Evolutionary conservation across 2,797 vertebrate genomes (phyloP).

Genomic region (Phataginus tetradactyla): DNA sequence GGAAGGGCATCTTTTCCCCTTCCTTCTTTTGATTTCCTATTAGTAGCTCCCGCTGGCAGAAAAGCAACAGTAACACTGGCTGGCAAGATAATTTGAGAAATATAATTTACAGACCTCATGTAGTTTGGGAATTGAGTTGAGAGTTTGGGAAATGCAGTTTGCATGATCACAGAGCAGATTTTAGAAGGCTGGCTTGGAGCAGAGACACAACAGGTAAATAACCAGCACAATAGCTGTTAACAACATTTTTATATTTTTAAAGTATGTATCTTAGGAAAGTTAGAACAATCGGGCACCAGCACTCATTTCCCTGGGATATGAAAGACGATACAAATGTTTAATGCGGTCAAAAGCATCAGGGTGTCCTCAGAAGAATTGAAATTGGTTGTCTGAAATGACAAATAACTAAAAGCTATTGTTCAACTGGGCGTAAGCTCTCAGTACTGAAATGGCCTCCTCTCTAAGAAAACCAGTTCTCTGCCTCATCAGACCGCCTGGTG

Average conservation of each 20-base stretch:
- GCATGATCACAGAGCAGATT: not conserved
- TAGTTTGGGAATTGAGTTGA: not conserved
- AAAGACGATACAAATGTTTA: not conserved
- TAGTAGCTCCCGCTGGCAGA: not conserved
- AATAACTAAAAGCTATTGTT: not conserved
- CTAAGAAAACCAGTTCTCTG: not conserved
- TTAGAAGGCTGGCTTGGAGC: not conserved
- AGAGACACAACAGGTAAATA: not conserved
- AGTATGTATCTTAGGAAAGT: not conserved
- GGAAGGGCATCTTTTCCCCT: not conserved
- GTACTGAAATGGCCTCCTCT: not conserved
- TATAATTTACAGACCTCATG: not conserved
- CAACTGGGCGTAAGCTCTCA: not conserved
- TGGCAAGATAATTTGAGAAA: not conserved
- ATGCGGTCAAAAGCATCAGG: not conserved
- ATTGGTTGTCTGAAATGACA: not conserved
- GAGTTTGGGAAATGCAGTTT: not conserved
- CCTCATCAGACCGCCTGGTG: not conserved
- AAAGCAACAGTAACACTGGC: not conserved
- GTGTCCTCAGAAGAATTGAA: not conserved
- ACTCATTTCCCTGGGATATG: not conserved
- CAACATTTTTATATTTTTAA: not conserved
- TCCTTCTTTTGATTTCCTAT: not conserved
- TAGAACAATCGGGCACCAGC: not conserved
- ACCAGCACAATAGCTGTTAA: not conserved